Evolutionary conservation across 2,113 vertebrate genomes (phyloP).

Genomic region (Ia io): DNA sequence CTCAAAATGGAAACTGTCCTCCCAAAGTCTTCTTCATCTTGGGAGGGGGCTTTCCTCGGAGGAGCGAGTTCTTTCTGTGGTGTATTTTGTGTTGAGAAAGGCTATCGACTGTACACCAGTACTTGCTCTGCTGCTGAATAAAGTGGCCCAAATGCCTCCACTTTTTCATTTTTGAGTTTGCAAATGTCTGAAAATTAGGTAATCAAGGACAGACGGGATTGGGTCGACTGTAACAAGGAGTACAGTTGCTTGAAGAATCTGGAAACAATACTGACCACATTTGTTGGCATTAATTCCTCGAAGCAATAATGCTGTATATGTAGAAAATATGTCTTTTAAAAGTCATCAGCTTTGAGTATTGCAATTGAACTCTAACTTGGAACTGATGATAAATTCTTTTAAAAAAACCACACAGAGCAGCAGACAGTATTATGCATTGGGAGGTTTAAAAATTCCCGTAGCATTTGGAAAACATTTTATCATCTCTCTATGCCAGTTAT

Average conservation of each 20-base stretch:
- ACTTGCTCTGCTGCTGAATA: neutral
- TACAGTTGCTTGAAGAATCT: slow-evolving; percentile 59
- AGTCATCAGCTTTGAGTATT: slow-evolving; percentile 61
- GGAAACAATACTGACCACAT: slow-evolving; percentile 70
- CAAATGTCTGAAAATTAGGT: slow-evolving; percentile 45
- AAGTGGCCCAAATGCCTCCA: neutral
- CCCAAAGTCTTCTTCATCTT: neutral
- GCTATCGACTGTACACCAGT: neutral
- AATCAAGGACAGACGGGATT: slow-evolving; percentile 37
- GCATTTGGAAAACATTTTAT: slow-evolving; percentile 69
- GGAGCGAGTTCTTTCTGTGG: neutral
- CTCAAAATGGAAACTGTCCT: neutral
- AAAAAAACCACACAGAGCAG: neutral
- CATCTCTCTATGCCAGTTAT: slow-evolving; percentile 23
- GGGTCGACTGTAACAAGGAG: neutral
- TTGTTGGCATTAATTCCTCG: slow-evolving; percentile 65
- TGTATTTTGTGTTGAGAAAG: neutral
- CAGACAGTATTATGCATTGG: neutral
- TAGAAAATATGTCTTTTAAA: slow-evolving; percentile 44
- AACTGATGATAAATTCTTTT: slow-evolving; percentile 63
- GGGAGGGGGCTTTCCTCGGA: neutral
- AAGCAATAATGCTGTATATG: slow-evolving; percentile 51
- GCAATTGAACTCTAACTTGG: slow-evolving; percentile 62
- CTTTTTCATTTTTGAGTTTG: slow-evolving; percentile 29
- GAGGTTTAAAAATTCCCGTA: slow-evolving; percentile 44